Conservation (phyloP, 2,888 invertebrate genomes). For the Yponomeuta cagnagella region DNA sequence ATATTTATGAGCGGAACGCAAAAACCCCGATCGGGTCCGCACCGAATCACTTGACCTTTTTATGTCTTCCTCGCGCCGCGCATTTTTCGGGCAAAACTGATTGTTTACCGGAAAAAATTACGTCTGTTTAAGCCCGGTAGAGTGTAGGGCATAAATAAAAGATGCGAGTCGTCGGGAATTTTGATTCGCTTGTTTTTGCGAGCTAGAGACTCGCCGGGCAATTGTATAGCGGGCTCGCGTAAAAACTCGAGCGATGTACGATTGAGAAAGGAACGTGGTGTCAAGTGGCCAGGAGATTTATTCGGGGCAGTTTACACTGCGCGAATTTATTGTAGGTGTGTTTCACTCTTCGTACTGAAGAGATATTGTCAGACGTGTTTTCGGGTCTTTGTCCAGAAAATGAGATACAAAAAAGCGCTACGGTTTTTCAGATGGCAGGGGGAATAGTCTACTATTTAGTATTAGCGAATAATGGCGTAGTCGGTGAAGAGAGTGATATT, state of each 20-base stretch:
- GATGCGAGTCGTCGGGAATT: slow-evolving; percentile 59
- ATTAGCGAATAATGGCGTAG: no score
- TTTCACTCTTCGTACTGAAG: slow-evolving; percentile 2
- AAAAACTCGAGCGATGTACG: slow-evolving; percentile 45
- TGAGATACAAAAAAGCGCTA: no score
- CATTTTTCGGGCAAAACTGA: slow-evolving; percentile 74
- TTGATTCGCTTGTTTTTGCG: slow-evolving; percentile 69
- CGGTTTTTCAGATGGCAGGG: no score
- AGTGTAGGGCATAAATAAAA: slow-evolving; percentile 68
- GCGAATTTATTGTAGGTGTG: slow-evolving; percentile 27
- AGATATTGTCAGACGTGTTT: no score
- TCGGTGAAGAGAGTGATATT: no score
- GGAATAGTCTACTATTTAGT: no score
- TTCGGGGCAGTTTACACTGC: slow-evolving; percentile 37
- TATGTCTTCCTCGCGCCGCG: slow-evolving; percentile 65
- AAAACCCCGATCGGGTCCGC: slow-evolving; percentile 44
- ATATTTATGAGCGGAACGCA: slow-evolving; percentile 50
- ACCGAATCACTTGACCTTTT: slow-evolving; percentile 57
- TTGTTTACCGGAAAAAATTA: slow-evolving; percentile 76
- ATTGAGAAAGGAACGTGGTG: slow-evolving; percentile 62
- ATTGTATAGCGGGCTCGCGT: slow-evolving; percentile 50
- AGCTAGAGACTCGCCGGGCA: slow-evolving; percentile 34
- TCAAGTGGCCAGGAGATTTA: slow-evolving; percentile 49
- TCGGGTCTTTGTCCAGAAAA: no score
- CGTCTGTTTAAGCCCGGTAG: slow-evolving; percentile 63